Evolutionary conservation across 2,113 vertebrate genomes (phyloP), one percentile per base, ranked within the genome.

Genomic region (Gymnocephalus cernua): DNA sequence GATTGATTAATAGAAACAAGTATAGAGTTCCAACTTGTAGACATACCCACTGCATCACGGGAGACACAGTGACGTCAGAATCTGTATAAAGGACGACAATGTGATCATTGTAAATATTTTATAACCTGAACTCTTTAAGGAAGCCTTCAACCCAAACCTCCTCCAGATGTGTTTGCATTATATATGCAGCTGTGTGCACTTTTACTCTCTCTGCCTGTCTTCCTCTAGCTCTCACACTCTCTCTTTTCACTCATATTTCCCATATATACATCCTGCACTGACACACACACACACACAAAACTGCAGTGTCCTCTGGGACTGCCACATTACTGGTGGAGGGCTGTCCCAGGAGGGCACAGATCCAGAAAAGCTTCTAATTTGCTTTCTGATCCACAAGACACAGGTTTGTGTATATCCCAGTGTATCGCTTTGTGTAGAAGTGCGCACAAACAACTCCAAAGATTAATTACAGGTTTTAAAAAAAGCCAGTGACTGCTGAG

Each of bases 221-320:
- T 29, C 44, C 21, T 64, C 81, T 59, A 45, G 3, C 54, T 51
- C n/a, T 25, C 29, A 2, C 14, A 1, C 41, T 10, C 66, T 53
- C 29, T 35, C 15, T 44, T 53, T 45, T 44, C 71, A 12, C n/a
- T 32, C 58, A n/a, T 35, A 19, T 15, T 57, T 67, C 29, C 21
- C 27, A 14, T 44, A 54, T 38, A 35, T 74, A 6, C 27, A 56
- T 23, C 32, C 53, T 45, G 23, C 2, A 53, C 50, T 45, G 13
- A 58, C 27, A 21, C 29, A 68, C 47, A 80, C 8, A 32, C 59
- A 77, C 32, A 21, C 25, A 32, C 48, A 74, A 63, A 78, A n/a
- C 83, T 80, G 84, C 77, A 90, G 86, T 82, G 82, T 89, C 83
- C 79, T 86, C 58, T 14, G 48, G 61, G 75, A 71, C 32, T 1